Evolutionary conservation across 2,113 vertebrate genomes (phyloP), one percentile per base, ranked within the genome.

Genomic region (Labeo catla): DNA sequence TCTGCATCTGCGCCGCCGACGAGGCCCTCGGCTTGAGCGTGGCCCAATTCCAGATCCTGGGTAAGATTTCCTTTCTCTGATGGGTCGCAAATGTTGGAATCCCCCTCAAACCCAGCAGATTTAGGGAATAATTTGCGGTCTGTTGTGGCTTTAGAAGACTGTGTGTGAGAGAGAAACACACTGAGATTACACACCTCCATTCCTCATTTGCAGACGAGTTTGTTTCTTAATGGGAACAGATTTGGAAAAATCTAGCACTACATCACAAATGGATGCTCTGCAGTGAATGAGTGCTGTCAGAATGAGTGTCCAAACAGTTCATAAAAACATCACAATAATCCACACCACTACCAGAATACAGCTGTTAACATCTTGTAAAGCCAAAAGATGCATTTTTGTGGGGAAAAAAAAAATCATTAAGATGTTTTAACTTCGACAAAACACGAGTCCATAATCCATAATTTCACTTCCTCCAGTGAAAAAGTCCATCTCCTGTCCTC

Each of bases 81-180:
- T 89, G 95, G 76, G 83, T 96, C 96, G 39, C 95, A 94, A 84
- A 96, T 92, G 80, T 96, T 94, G 88, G 96, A 88, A 66, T 99
- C 98, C 19, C 94, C 96, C 61, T 99, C 98, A 90, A 95, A 95
- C 2, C 95, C 92, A 70, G 94, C 92, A 65, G 96, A 93, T 84
- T 98, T 98, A 1, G 96, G 93, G 68, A 95, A 87, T 52, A 95
- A 94, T 86, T 96, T 99, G 1, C 97, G 95, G 83, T 99, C 98
- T 43, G 96, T 96, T 83, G 95, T 95, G 49, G 96, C 96, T 94
- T 98, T 99, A 73, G 98, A 94, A 52, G 98, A 98, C 98, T 99
- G 90, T 13, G 11, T 43, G 9, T 12, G 72, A 36, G 4, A 0
- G 1, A 76, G 19, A 23, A n/a, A 63, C 21, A 1, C 4, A 8